These are phyloP conservation scores for Panagrolaimus sp. DNA, from an alignment of 1,140 invertebrate genomes.

Conservation along the genomic window DNA sequence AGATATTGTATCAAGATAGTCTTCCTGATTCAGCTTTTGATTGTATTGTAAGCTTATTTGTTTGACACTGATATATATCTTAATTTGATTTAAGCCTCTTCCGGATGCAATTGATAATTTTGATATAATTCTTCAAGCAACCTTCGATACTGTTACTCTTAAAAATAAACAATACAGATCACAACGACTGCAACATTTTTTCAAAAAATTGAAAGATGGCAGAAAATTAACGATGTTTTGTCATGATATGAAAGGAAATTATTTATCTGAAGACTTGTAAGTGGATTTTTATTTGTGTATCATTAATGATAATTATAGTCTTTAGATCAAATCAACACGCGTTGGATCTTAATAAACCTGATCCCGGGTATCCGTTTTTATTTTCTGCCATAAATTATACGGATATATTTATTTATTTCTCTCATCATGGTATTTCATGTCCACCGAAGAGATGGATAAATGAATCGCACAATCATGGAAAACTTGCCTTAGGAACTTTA, in stretches of 20 bases:
- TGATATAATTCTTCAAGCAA: no score
- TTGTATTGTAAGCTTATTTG: no score
- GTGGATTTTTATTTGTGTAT: background rate
- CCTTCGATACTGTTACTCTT: no score
- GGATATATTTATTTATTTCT: conserved; percentile 10
- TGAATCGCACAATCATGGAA: conserved; percentile 11
- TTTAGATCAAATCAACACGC: background rate
- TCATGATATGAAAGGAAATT: conserved; percentile 3
- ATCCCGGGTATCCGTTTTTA: background rate
- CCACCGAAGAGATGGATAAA: background rate
- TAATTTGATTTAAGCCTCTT: no score
- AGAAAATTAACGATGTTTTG: background rate
- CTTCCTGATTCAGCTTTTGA: no score
- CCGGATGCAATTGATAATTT: no score
- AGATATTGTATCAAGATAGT: no score
- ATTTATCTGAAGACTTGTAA: background rate
- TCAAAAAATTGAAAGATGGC: no score
- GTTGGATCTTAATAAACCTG: background rate
- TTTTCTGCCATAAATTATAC: background rate
- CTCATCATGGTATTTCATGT: background rate
- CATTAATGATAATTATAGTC: background rate
- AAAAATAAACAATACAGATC: no score
- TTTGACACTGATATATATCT: no score
- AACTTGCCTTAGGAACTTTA: conserved; percentile 5
- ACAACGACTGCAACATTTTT: no score